Percentiles rank a stretch among this genome's conserved stretches.
phyloP scores from a whole-genome alignment of 1,140 invertebrate species.

The Maniola jurtina region DNA sequence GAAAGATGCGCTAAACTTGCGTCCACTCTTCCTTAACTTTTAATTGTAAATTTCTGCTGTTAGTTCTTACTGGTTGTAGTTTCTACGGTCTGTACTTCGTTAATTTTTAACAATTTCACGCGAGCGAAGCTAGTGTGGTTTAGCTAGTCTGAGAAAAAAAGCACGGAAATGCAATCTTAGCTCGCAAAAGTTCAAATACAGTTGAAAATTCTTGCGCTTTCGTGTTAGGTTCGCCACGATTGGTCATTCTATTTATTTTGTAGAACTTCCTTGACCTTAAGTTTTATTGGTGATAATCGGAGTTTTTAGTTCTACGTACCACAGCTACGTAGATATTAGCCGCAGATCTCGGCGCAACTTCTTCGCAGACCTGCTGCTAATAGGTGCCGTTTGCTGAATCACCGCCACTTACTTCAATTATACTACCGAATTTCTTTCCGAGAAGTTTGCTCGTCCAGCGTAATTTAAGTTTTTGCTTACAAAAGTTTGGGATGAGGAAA shows the following conservation, averaged over 20 bases:
- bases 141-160: no score
- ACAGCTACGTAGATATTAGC: constrained; percentile 8
- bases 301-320: constrained; percentile 14
- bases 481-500: not conserved
- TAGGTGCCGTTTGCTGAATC: constrained; percentile 11
- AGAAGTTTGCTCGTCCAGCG: constrained; percentile 1
- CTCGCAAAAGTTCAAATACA: no score
- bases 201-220: no score
- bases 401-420: constrained; percentile 12
- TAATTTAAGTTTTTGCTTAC: constrained; percentile 5
- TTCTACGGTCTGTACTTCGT: no score
- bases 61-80: no score
- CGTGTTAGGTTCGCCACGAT: not conserved
- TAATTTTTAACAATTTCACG: no score
- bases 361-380: constrained; percentile 12
- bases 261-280: constrained; percentile 2
- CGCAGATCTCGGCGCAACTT: constrained; percentile 12
- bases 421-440: constrained; percentile 7
- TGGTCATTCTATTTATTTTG: not conserved
- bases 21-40: no score
- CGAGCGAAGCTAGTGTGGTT: no score
- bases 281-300: constrained; percentile 12
- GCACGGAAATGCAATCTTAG: no score
- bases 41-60: no score
- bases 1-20: no score